phyloP scores from a whole-genome alignment of 64 coral and sea anemone species.

The Stichodactyla helianthus region DNA sequence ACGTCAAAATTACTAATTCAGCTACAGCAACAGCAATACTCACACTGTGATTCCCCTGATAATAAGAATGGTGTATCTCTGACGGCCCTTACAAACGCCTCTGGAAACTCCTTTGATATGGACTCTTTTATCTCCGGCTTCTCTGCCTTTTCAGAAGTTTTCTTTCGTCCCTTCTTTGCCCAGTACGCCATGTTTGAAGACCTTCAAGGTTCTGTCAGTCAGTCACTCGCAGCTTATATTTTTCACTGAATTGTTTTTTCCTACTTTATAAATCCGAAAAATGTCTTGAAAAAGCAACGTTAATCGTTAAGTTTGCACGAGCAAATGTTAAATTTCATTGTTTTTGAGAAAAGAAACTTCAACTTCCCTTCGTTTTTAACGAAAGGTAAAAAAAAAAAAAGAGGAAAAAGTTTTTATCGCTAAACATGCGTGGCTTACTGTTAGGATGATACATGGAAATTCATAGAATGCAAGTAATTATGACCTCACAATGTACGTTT shows the following conservation, averaged over 20 bases:
- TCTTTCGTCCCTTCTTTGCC: background rate
- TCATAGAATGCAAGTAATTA: background rate
- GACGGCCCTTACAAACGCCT: constrained; percentile 28
- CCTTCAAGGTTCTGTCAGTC: too few species aligned
- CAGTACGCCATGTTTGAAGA: constrained; percentile 5
- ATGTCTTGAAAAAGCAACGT: too few species aligned
- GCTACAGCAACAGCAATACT: background rate
- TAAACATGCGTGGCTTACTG: background rate
- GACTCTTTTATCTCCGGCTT: background rate
- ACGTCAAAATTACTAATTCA: too few species aligned
- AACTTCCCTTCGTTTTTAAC: too few species aligned
- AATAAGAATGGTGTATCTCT: background rate
- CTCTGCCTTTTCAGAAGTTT: background rate
- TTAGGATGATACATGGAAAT: background rate
- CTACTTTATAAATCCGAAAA: too few species aligned
- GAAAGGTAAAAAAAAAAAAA: background rate
- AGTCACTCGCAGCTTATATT: too few species aligned
- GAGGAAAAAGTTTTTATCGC: background rate
- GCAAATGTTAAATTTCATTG: too few species aligned
- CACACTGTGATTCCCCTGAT: background rate
- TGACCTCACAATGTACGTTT: background rate
- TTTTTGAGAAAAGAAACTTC: too few species aligned
- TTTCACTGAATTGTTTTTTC: too few species aligned
- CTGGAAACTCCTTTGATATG: constrained; percentile 9
- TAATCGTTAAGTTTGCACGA: too few species aligned